Evolutionary conservation across 2,888 invertebrate genomes (phyloP), one percentile per base, ranked within the genome.

Genomic region (Synanthedon andrenaeformis): DNA sequence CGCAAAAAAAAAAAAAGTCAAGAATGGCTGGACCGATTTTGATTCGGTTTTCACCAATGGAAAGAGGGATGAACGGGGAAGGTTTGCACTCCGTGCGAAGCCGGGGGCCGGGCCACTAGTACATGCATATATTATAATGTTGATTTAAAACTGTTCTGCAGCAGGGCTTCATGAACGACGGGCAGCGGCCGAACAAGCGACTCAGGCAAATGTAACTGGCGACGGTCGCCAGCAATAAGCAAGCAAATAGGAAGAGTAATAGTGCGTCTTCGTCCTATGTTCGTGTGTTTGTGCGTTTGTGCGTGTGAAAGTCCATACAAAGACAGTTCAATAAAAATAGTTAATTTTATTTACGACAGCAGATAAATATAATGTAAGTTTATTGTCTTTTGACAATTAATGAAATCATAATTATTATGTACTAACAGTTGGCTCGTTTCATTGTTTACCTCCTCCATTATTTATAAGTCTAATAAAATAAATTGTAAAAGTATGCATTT

Each of bases 281-380:
- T 41, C 14, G 51, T 54, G 56, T 58, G 72, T 77, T 79, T 79
- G 76, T 76, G 80, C 74, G 79, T 77, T 79, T 79, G 76, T 76
- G 80, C 74, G 79, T 76, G 81, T 79, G 76, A 73, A 72, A 73
- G 60, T 76, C 71, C 75, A 71, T 72, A 78, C 74, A 78, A 79
- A 49, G 67, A 54, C 69, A 69, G 69, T 72, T 69, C 69, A 58
- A 72, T 75, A 79, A 83, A 85, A 82, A 75, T 85, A 86, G 84
- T 73, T 78, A 87, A 85, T 87, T 87, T 76, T 87, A 87, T 86
- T 86, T 85, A 86, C 86, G 85, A 85, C 87, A 87, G 84, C 35
- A 83, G 85, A 84, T 74, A 72, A 65, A 70, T 74, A 74, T 81
- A 72, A 81, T 80, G 71, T 85, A 83, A 87, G 82, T 75, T 80